Evolutionary conservation across 35 echinoderm and acorn worm species (phyloP), one percentile per base, ranked within the genome.

Genomic region (Apostichopus japonicus): DNA sequence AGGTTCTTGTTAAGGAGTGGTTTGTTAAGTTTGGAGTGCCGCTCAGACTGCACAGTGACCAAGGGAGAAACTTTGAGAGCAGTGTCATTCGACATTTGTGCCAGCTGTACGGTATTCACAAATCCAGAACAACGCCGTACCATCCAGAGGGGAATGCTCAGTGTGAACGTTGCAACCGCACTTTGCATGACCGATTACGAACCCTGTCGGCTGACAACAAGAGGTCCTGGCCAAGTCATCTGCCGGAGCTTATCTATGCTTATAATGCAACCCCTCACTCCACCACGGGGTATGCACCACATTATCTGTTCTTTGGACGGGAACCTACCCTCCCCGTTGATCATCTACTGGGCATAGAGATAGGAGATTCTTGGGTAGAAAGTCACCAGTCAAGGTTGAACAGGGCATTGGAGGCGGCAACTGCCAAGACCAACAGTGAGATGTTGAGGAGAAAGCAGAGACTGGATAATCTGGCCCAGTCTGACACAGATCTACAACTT

Each of bases 21-120:
- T 93, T 95, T 80, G 59, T 95, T 6, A 82, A 79, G 16, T 93
- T 86, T 72, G 94, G 86, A 10, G 72, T 91, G 15, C 94, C 94
- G 17, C 33, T 52, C 2, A 57, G 94, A 54, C 56, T 96, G 7
- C 90, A 96, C 77, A 97, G 95, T 84, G 93, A 97, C 84, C 95
- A 97, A 22, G 95, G 95, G 17, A 24, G 93, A 1, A 96, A 96
- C 54, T 96, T 96, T 53, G 93, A 96, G 27, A 92, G 77, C 0
- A 56, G 72, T 6, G 58, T 96, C 7, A 77, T 96, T 6, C n/a
- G n/a, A n/a, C n/a, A n/a, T n/a, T n/a, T n/a, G n/a, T n/a, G n/a
- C n/a, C n/a, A n/a, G n/a, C n/a, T 93, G 58, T 91, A 93, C 78
- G 90, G 86, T 16, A 96, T 96, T 10, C 87, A 90, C 16, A 93